Conservation (phyloP, 2,888 invertebrate species). For the Erebia palarica region DNA sequence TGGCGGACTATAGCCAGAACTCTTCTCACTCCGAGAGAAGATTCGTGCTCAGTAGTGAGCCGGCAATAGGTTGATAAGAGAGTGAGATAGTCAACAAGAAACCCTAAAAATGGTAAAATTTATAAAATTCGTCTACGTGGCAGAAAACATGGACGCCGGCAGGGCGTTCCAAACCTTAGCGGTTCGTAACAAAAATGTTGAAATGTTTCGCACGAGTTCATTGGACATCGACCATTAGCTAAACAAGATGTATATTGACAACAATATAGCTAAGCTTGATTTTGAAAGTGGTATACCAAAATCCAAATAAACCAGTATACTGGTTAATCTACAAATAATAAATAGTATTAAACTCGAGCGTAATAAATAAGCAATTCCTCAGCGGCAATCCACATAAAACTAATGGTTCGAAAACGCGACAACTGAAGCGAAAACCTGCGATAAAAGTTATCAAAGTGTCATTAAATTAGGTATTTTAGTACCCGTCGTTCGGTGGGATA, state of each 20-base stretch:
- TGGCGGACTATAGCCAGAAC: not conserved
- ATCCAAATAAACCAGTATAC: not conserved
- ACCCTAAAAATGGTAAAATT: too few species aligned
- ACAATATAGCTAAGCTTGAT: too few species aligned
- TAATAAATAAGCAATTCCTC: constrained; percentile 76
- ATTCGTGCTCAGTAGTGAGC: too few species aligned
- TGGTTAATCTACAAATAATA: not conserved
- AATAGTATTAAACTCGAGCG: constrained; percentile 42
- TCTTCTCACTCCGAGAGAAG: not conserved
- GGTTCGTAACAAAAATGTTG: too few species aligned
- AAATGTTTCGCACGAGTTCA: too few species aligned
- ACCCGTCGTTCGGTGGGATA: constrained; percentile 58
- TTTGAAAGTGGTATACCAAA: not conserved
- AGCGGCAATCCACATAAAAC: constrained; percentile 78
- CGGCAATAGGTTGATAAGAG: not conserved
- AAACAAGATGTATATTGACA: too few species aligned
- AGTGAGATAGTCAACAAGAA: too few species aligned
- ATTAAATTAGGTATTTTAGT: constrained; percentile 76
- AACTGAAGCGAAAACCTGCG: constrained; percentile 77
- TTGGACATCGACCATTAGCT: too few species aligned
- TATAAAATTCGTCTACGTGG: too few species aligned
- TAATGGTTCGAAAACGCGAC: constrained; percentile 78
- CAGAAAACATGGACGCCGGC: too few species aligned
- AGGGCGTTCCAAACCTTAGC: too few species aligned
- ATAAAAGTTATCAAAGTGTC: constrained; percentile 81